Base-by-base conservation (phyloP, 2,888 invertebrate species). In the Serrognathus titanus region DNA sequence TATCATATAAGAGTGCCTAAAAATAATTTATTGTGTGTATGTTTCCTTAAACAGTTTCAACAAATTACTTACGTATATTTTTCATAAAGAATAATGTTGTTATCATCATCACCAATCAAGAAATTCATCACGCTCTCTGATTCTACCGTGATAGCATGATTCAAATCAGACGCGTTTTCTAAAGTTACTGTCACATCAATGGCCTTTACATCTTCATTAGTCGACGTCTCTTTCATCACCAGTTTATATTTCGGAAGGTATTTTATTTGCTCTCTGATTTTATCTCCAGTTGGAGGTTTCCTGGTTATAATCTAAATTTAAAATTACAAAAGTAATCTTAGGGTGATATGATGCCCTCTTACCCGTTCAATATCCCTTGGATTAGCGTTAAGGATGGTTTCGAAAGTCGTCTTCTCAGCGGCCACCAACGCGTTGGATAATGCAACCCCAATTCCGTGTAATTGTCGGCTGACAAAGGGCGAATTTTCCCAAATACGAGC, bases 401-500 rank as follows among this genome's bases (percentile, higher is more conserved):
- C 78, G 68, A 91, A 87, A 50, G 83, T 83, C 1, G 81, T 83
- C 72, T 89, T 85, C 9, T 87, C 88, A 54, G 87, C 84, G 47
- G 83, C 80, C 0, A 83, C 87, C 5, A 92, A 74, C 35, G 84
- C 75, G 1, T 80, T 79, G 12, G 89, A 85, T 62, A 86, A 81
- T 0, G 84, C 82, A 7, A 82, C 82, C 1, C 89, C 90, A 59
- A 91, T 89, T 46, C 87, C 87, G 54, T 82, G 83, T 48, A 92
- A 74, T 71, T 92, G 91, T 66, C 84, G 83, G 58, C 85, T 80
- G 16, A 91, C 82, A 71, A 81, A 86, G 1, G 76, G 76, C 0
- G 90, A 89, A 71, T 90, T 85, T 69, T 90, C 89, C 92, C 92
- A 92, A 43, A 92, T 75, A 64, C 82, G 82, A 0, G 86, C 82